A percentile compares a stretch with the other conserved stretches of the same genome.
These are phyloP conservation scores for Cerastoderma edule DNA, from an alignment of 2,888 invertebrate genomes.

Conservation along the genomic window DNA sequence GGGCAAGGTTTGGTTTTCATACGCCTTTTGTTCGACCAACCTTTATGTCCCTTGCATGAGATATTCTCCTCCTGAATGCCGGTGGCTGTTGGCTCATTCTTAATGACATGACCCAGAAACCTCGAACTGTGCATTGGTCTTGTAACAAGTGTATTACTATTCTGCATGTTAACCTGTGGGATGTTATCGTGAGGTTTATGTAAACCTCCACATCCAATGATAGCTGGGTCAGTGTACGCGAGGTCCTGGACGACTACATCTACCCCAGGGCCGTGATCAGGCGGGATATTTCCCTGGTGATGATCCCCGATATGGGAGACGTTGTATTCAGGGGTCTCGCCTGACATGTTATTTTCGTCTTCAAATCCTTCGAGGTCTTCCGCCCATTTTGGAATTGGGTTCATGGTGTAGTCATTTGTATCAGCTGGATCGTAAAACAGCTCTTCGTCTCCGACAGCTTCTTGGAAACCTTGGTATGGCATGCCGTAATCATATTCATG, in stretches of 20 bases:
- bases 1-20: neutral
- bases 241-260: neutral
- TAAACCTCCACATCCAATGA: slow-evolving; percentile 14
- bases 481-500: too few relatives aligned
- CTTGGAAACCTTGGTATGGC: too few relatives aligned
- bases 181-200: neutral
- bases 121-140: slow-evolving; percentile 1
- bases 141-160: neutral
- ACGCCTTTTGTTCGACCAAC: slow-evolving; percentile 21
- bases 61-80: neutral
- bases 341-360: neutral
- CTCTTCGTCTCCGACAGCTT: too few relatives aligned
- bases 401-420: too few relatives aligned
- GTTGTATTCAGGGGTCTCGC: too few relatives aligned
- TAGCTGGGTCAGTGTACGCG: slow-evolving; percentile 7
- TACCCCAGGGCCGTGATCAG: too few relatives aligned
- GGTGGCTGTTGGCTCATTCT: too few relatives aligned
- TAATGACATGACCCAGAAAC: slow-evolving; percentile 6
- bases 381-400: slow-evolving; percentile 10
- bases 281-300: too few relatives aligned
- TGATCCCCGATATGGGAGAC: too few relatives aligned
- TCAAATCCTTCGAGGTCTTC: slow-evolving; percentile 1
- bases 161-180: neutral
- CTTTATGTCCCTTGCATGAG: slow-evolving; percentile 1
- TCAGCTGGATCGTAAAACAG: too few relatives aligned